These are phyloP conservation scores for Drosophila tropicalis DNA, from an alignment of 1,140 invertebrate genomes.

Conservation along the genomic window DNA sequence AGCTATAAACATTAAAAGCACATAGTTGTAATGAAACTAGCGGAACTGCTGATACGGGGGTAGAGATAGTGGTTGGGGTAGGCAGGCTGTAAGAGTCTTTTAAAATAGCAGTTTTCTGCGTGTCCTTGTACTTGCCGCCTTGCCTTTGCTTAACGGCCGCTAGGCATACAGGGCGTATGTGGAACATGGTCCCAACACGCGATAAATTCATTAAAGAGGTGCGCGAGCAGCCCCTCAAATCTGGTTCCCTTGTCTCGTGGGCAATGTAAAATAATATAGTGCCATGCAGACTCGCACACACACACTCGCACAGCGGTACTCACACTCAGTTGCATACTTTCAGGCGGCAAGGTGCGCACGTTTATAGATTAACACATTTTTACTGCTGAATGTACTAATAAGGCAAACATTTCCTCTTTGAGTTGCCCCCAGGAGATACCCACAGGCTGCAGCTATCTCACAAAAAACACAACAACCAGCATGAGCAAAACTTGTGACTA, in stretches of 20 bases:
- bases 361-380: constrained; percentile 82
- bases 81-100: not conserved
- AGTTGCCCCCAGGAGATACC: constrained; percentile 68
- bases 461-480: constrained; percentile 34
- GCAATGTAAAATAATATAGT: constrained; percentile 72
- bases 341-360: constrained; percentile 42
- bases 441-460: constrained; percentile 53
- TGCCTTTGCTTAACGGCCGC: constrained; percentile 39
- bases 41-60: not conserved
- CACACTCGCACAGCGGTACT: not conserved
- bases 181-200: constrained; percentile 73
- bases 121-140: constrained; percentile 56
- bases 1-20: constrained; percentile 69
- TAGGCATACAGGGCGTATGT: constrained; percentile 68
- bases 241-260: constrained; percentile 72
- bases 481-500: constrained; percentile 13
- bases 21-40: constrained; percentile 70
- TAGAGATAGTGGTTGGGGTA: not conserved
- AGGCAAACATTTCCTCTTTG: constrained; percentile 80
- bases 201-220: constrained; percentile 80
- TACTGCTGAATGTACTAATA: constrained; percentile 81
- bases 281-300: constrained; percentile 35
- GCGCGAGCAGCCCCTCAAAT: constrained; percentile 53
- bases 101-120: constrained; percentile 35
- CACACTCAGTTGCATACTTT: constrained; percentile 31